These are phyloP conservation scores for Charadrius vociferus DNA, from an alignment of 2,113 vertebrate species.

Conservation along the genomic window DNA sequence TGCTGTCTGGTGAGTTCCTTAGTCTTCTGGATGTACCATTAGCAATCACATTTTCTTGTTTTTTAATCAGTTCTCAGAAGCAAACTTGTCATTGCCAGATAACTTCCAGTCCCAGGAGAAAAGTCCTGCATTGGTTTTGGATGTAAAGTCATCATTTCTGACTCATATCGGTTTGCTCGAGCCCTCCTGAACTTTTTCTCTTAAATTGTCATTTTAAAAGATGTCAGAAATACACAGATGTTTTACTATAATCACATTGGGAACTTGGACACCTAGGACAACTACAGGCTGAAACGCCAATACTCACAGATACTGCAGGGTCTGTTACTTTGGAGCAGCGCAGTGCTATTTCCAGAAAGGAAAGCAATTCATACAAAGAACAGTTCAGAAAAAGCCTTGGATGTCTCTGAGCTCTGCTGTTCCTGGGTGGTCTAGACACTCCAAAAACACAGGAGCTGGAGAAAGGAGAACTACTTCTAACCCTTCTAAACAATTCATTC, in stretches of 20 bases:
- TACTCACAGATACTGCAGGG: not conserved
- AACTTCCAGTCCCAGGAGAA: not conserved
- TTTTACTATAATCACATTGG: not conserved
- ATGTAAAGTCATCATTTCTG: not conserved
- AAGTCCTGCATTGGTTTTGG: not conserved
- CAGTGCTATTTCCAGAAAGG: not conserved
- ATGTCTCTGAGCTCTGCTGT: not conserved
- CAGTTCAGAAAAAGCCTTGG: not conserved
- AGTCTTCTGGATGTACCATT: not conserved
- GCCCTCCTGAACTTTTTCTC: not conserved
- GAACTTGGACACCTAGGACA: not conserved
- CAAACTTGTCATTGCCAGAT: not conserved
- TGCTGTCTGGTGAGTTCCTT: not conserved
- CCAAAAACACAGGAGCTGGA: not conserved
- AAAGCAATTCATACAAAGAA: not conserved
- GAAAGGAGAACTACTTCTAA: not conserved
- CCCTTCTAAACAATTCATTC: not conserved
- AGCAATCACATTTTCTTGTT: not conserved
- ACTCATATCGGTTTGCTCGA: not conserved
- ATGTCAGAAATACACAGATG: not conserved
- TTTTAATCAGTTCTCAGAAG: not conserved
- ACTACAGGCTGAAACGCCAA: not conserved
- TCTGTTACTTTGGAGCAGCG: not conserved
- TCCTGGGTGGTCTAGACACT: constrained; percentile 27
- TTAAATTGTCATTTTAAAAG: not conserved